Evolutionary conservation across 2,797 vertebrate genomes (phyloP).

Genomic region (Catamblyrhynchus diadema): DNA sequence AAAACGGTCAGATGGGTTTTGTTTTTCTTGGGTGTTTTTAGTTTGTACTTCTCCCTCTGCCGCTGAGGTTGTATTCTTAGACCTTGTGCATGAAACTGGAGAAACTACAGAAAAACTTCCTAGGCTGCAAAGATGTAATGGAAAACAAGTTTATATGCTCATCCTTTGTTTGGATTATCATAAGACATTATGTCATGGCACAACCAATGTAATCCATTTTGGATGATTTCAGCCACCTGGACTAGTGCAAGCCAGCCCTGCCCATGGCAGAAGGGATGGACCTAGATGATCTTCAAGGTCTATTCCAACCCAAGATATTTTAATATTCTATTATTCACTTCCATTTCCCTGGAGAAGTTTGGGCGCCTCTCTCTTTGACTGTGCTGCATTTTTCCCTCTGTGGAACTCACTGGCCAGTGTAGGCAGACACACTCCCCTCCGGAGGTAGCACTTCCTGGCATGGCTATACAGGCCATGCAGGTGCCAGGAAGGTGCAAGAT

Average conservation of each 20-base stretch:
- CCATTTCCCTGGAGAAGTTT: conserved; percentile 21
- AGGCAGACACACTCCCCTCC: neutral
- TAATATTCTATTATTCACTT: neutral
- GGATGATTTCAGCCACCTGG: neutral
- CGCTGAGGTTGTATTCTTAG: neutral
- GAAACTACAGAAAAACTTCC: neutral
- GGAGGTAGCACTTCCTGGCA: neutral
- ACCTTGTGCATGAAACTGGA: neutral
- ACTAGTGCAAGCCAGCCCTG: neutral
- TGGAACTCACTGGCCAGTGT: neutral
- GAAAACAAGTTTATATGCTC: neutral
- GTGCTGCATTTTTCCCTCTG: neutral
- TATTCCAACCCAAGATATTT: neutral
- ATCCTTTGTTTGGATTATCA: neutral
- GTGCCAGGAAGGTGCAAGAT: neutral
- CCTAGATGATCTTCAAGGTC: neutral
- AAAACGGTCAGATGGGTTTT: accelerated
- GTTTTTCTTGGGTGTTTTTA: neutral
- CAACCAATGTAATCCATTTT: accelerated
- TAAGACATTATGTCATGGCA: neutral
- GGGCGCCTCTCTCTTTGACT: neutral
- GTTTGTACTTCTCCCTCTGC: neutral
- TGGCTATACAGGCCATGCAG: neutral
- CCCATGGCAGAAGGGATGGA: neutral
- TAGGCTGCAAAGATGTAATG: neutral